Evolutionary conservation across 2,113 vertebrate species (phyloP).

Genomic region (Notechis scutatus): DNA sequence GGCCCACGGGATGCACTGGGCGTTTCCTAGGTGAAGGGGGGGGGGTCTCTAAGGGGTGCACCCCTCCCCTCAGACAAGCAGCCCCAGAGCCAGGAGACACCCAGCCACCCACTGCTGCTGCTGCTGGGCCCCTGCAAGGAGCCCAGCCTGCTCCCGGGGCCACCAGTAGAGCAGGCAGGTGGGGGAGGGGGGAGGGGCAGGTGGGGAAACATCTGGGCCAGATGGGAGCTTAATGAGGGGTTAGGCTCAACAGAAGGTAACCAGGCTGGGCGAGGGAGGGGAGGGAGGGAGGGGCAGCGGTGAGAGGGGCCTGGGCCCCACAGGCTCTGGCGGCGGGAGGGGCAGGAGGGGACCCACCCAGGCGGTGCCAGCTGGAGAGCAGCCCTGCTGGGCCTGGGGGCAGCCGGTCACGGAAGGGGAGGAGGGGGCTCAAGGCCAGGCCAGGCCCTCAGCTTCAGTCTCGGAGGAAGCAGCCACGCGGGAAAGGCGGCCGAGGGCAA

Average conservation of each 20-base stretch:
- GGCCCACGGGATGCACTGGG: background rate
- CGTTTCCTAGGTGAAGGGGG: background rate
- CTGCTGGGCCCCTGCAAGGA: background rate
- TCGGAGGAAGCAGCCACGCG: background rate
- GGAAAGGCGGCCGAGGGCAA: background rate
- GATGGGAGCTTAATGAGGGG: conserved; percentile 24
- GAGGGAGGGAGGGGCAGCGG: rapidly evolving
- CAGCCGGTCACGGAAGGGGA: background rate
- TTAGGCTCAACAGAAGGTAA: conserved; percentile 20
- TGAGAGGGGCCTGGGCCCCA: background rate
- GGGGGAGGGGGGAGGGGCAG: background rate
- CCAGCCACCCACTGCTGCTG: background rate
- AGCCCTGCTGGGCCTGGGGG: background rate
- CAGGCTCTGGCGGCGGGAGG: background rate
- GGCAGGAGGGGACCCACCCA: background rate
- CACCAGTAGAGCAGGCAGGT: too few species aligned
- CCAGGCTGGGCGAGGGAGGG: background rate
- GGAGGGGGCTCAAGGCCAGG: background rate
- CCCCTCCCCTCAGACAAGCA: too few species aligned
- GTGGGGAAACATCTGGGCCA: conserved; percentile 37
- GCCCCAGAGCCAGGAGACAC: too few species aligned
- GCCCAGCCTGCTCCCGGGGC: background rate
- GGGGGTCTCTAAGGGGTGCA: too few species aligned
- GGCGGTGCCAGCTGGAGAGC: background rate
- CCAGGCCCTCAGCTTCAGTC: background rate